These are phyloP conservation scores for Quiscalus mexicanus DNA, from an alignment of 2,113 vertebrate species.

Conservation along the genomic window DNA sequence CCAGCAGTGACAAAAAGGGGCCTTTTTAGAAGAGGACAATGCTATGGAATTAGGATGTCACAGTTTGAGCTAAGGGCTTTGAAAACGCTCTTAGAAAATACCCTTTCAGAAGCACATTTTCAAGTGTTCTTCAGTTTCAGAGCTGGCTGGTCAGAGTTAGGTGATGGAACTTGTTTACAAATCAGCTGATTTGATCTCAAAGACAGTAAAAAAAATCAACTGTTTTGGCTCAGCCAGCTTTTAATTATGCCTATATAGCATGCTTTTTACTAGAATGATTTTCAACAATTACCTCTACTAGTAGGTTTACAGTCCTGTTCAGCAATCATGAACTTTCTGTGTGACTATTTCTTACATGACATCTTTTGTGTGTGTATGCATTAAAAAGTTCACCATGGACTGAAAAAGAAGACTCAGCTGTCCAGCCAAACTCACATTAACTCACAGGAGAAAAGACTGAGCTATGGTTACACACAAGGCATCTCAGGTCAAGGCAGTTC, in stretches of 20 bases:
- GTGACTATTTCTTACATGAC: neutral
- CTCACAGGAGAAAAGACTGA: neutral
- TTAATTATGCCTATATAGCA: neutral
- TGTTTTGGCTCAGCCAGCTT: neutral
- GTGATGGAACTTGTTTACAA: neutral
- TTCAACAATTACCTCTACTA: neutral
- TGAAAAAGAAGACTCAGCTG: neutral
- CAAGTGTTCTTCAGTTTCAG: neutral
- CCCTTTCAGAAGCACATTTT: neutral
- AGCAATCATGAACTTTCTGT: neutral
- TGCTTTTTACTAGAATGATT: neutral
- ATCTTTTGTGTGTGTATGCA: neutral
- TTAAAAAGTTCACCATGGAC: neutral
- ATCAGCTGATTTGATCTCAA: neutral
- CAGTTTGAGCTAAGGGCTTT: neutral
- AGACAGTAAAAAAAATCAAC: neutral
- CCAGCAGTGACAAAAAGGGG: neutral
- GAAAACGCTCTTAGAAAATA: neutral
- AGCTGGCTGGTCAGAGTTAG: neutral
- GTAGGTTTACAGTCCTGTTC: neutral
- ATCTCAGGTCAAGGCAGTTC: neutral
- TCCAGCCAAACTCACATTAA: neutral
- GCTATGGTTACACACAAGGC: neutral
- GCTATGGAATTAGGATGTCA: neutral
- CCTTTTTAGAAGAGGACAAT: neutral